These are phyloP conservation scores for Mormyrus hasselquistii DNA, from an alignment of 2,797 vertebrate genomes.

Conservation along the genomic window DNA sequence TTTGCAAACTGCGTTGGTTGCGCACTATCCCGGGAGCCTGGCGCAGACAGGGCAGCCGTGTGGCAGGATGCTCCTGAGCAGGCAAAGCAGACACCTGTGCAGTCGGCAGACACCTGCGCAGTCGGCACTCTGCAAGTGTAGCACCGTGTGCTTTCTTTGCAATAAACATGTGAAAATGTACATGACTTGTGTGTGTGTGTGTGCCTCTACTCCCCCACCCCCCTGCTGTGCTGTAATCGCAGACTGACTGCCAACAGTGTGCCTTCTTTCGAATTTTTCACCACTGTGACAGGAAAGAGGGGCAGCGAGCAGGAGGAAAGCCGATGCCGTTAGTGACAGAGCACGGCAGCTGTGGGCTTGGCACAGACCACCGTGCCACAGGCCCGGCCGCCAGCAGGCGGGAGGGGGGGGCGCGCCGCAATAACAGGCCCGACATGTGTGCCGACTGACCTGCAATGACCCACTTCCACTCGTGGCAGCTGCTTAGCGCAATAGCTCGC, in stretches of 20 bases:
- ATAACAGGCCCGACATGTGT: conserved; percentile 41
- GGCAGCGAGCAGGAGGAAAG: background rate
- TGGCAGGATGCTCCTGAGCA: background rate
- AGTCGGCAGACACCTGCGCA: background rate
- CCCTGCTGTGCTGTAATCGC: conserved; percentile 33
- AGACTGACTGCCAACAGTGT: background rate
- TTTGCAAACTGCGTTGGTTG: background rate
- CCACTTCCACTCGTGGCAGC: conserved; percentile 61
- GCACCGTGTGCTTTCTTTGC: conserved; percentile 36
- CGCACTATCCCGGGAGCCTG: conserved; percentile 31
- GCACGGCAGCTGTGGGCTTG: conserved; percentile 25
- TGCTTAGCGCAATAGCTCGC: conserved; percentile 68
- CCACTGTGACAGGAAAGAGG: background rate
- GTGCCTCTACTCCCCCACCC: background rate
- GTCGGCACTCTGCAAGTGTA: conserved; percentile 35
- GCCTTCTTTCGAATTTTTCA: background rate
- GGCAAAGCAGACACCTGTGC: background rate
- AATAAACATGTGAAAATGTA: conserved; percentile 57
- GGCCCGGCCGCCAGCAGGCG: background rate
- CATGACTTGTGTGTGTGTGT: conserved; percentile 19
- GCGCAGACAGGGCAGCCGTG: conserved; percentile 22
- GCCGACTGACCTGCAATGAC: conserved; percentile 48
- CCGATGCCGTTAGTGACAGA: background rate
- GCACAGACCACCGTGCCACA: background rate
- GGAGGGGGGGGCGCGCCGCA: conserved; percentile 25